These are phyloP conservation scores for Ophioderma brevispina DNA, from an alignment of 35 echinoderm and acorn worm species.

Conservation along the genomic window DNA sequence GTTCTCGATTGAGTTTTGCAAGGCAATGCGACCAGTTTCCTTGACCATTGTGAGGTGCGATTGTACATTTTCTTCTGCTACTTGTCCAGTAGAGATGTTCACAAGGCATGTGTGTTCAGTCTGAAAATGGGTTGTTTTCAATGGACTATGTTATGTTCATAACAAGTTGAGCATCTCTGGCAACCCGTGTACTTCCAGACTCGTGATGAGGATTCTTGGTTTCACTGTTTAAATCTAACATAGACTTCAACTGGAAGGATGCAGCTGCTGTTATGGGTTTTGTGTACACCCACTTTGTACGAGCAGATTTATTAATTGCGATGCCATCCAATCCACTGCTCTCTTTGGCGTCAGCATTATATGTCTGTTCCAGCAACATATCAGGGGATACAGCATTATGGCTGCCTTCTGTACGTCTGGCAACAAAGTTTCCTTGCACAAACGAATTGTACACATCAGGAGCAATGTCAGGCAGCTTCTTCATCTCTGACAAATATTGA, in stretches of 20 bases:
- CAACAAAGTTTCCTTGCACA: not conserved
- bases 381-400: not conserved
- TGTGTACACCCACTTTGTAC: constrained; percentile 34
- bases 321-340: constrained; percentile 15
- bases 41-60: constrained; percentile 1
- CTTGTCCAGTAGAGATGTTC: constrained; percentile 37
- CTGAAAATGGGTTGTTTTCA: constrained; percentile 21
- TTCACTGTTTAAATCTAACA: not conserved
- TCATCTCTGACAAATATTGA: not conserved
- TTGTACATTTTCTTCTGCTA: not conserved
- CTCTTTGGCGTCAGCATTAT: constrained; percentile 43
- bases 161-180: constrained; percentile 1
- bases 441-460: not conserved
- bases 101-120: not conserved
- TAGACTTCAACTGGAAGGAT: not conserved
- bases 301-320: not conserved
- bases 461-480: not conserved
- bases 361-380: constrained; percentile 37
- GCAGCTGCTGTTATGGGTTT: constrained; percentile 12
- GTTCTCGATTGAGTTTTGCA: not conserved
- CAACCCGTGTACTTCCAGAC: not conserved
- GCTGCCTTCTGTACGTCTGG: not conserved
- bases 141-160: constrained; percentile 7
- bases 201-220: constrained; percentile 20
- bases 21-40: not conserved